A percentile compares a stretch with the other conserved stretches of the same genome.
These are phyloP conservation scores for Deilephila elpenor DNA, from an alignment of 2,888 invertebrate genomes.

Conservation along the genomic window DNA sequence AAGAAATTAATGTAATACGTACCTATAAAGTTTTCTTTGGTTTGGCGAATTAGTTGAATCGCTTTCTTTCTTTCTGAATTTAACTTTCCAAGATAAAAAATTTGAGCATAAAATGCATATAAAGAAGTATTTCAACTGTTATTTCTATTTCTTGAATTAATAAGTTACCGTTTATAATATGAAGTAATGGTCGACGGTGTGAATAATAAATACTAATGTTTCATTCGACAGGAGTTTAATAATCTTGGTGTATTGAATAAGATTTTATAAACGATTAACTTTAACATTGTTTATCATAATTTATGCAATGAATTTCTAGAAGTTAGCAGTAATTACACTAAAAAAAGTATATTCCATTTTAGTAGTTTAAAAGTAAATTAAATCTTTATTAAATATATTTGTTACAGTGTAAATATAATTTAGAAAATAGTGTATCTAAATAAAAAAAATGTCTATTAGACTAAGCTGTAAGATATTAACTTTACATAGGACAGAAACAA, in stretches of 20 bases:
- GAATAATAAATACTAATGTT: constrained; percentile 16
- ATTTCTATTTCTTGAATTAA: not conserved
- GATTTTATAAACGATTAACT: constrained; percentile 1
- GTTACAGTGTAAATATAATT: not conserved
- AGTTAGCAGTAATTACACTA: not conserved
- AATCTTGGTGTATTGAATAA: not conserved
- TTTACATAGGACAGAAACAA: not conserved
- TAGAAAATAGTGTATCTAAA: not conserved
- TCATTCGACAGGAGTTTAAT: not conserved
- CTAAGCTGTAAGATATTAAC: not conserved
- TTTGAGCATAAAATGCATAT: no score
- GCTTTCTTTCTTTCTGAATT: no score
- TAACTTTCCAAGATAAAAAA: no score
- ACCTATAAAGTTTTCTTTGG: no score
- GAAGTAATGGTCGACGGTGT: constrained; percentile 2
- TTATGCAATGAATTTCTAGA: not conserved
- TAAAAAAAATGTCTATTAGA: no score
- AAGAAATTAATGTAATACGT: no score
- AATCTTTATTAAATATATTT: not conserved
- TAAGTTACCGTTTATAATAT: not conserved
- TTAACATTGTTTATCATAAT: not conserved
- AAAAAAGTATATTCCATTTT: no score
- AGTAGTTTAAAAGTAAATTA: no score
- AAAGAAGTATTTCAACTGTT: not conserved
- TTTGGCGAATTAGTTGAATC: no score